phyloP scores from a whole-genome alignment of 2,888 invertebrate genomes.

The Mechanitis mazaeus region DNA sequence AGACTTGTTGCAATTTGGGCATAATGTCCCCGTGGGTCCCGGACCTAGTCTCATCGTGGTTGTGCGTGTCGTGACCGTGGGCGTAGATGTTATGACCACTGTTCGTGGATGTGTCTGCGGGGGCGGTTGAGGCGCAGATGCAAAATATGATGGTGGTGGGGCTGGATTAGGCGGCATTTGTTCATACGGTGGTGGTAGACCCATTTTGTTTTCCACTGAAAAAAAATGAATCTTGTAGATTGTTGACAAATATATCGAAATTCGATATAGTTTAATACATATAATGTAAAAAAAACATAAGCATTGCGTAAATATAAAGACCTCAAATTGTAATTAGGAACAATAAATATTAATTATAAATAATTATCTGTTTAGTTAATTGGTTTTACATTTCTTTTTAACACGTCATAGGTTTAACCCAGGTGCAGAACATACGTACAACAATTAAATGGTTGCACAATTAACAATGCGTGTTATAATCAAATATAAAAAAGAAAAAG shows the following conservation, averaged over 20 bases:
- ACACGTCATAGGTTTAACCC: background rate
- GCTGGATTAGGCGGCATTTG: constrained; percentile 54
- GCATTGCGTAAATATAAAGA: background rate
- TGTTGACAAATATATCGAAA: too few species aligned
- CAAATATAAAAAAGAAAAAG: background rate
- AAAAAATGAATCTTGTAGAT: constrained; percentile 22
- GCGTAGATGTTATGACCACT: constrained; percentile 51
- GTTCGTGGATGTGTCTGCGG: constrained; percentile 52
- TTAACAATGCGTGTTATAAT: constrained; percentile 1
- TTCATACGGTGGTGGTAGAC: constrained; percentile 66
- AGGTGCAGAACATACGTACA: background rate
- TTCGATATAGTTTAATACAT: too few species aligned
- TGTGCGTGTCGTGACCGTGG: constrained; percentile 25
- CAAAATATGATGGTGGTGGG: constrained; percentile 68
- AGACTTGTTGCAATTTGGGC: constrained; percentile 58
- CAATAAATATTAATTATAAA: background rate
- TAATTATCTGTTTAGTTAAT: background rate
- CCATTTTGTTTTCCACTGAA: constrained; percentile 74
- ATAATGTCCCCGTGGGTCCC: constrained; percentile 61
- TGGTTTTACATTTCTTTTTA: background rate
- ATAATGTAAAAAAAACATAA: too few species aligned
- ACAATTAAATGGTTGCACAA: background rate
- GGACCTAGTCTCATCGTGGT: constrained; percentile 52
- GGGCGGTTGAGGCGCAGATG: constrained; percentile 59
- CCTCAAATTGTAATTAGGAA: background rate